Conservation (phyloP, 2,888 invertebrate genomes). For the Sinodicranocentrus sp. region DNA sequence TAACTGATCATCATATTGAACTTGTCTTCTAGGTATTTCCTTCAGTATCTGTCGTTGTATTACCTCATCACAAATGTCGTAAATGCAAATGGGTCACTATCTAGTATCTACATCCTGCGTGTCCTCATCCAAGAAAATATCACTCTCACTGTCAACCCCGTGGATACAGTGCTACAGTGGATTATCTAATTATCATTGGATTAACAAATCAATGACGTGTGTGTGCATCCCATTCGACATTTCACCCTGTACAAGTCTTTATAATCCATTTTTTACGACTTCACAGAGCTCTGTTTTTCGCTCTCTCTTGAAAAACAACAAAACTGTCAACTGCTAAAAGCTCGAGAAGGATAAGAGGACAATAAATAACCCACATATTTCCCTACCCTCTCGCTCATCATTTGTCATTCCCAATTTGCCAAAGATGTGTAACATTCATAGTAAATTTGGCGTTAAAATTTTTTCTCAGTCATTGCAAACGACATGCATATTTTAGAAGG, state of each 20-base stretch:
- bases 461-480: conserved; percentile 29
- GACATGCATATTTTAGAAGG: conserved; percentile 21
- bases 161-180: background rate
- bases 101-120: background rate
- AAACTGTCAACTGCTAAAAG: conserved; percentile 42
- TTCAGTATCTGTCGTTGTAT: too few relatives aligned
- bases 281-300: too few relatives aligned
- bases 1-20: too few relatives aligned
- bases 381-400: conserved; percentile 16
- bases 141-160: background rate
- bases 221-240: background rate
- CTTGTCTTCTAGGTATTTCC: too few relatives aligned
- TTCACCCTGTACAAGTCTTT: too few relatives aligned
- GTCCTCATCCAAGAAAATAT: too few relatives aligned
- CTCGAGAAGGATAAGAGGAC: conserved; percentile 21
- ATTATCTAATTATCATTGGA: conserved; percentile 4
- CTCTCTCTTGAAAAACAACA: conserved; percentile 24
- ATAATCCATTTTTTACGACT: too few relatives aligned
- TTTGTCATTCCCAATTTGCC: conserved; percentile 45
- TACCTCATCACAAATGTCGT: too few relatives aligned
- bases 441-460: background rate
- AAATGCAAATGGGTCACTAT: background rate
- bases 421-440: conserved; percentile 26
- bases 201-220: conserved; percentile 3
- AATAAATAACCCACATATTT: conserved; percentile 25